A percentile compares a stretch with the other conserved stretches of the same genome.
phyloP scores from a whole-genome alignment of 2,888 invertebrate genomes.

The Itoplectis maculator region DNA sequence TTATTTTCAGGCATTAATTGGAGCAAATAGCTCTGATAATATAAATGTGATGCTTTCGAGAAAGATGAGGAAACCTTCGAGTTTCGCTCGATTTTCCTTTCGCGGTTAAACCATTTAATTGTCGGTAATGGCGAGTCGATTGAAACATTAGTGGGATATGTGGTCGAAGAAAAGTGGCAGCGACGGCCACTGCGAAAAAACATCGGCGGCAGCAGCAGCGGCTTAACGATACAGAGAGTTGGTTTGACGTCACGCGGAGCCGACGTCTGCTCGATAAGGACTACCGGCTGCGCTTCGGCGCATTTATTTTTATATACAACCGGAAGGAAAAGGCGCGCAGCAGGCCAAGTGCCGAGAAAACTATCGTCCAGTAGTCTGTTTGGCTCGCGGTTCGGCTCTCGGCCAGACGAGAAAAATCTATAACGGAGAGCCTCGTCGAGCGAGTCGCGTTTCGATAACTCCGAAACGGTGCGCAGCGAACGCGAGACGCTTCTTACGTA shows the following conservation, averaged over 20 bases:
- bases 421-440: neutral
- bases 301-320: constrained; percentile 58
- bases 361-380: constrained; percentile 28
- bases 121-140: constrained; percentile 40
- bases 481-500: neutral
- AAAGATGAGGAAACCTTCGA: no score
- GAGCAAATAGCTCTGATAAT: no score
- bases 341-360: constrained; percentile 34
- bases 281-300: constrained; percentile 48
- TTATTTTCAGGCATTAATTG: no score
- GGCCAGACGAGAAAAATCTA: neutral
- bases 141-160: neutral
- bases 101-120: neutral
- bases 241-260: constrained; percentile 55
- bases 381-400: neutral
- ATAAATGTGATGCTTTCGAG: no score
- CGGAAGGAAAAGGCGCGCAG: constrained; percentile 37
- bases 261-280: constrained; percentile 55
- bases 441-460: neutral
- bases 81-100: no score
- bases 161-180: constrained; percentile 16
- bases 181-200: constrained; percentile 19
- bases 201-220: neutral
- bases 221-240: constrained; percentile 49
- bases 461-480: neutral